A percentile compares a stretch with the other conserved stretches of the same genome.
phyloP scores from a whole-genome alignment of 1,140 invertebrate genomes.

The Venustaconcha ellipsiformis region DNA sequence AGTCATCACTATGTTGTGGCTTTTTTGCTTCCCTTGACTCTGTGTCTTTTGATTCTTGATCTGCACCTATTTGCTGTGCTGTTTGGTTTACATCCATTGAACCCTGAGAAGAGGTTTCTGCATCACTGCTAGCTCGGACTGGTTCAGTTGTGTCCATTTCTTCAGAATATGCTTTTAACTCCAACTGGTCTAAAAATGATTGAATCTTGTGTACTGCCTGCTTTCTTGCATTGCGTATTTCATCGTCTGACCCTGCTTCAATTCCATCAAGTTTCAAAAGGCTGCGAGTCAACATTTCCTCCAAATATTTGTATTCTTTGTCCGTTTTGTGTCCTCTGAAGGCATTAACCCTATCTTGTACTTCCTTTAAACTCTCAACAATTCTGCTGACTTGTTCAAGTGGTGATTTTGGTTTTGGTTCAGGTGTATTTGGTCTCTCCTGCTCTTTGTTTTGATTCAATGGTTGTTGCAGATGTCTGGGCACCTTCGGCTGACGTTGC shows the following conservation, averaged over 20 bases:
- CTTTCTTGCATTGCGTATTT: conserved; percentile 85
- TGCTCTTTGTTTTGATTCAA: background rate
- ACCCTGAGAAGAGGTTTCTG: background rate
- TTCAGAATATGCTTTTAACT: conserved; percentile 70
- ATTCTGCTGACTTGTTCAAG: conserved; percentile 83
- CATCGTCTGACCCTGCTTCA: conserved; percentile 89
- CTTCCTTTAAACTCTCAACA: conserved; percentile 82
- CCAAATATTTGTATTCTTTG: conserved; percentile 87
- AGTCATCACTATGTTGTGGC: conserved; percentile 6
- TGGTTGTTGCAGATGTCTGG: background rate
- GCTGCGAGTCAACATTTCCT: conserved; percentile 94
- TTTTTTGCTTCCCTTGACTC: conserved; percentile 6
- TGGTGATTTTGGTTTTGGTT: conserved; percentile 52
- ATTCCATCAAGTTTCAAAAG: conserved; percentile 91
- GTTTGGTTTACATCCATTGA: background rate
- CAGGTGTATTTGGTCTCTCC: background rate
- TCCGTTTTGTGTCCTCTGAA: conserved; percentile 81
- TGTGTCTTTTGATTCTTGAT: background rate
- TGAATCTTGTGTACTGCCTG: conserved; percentile 90
- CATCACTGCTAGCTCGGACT: too few species aligned
- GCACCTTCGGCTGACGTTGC: background rate
- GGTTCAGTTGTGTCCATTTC: background rate
- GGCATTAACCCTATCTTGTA: conserved; percentile 81
- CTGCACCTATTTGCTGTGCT: background rate
- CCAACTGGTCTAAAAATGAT: conserved; percentile 83